A percentile compares a stretch with the other conserved stretches of the same genome.
Conservation (phyloP, 1,140 invertebrate genomes). For the Leptinotarsa lineolata region DNA sequence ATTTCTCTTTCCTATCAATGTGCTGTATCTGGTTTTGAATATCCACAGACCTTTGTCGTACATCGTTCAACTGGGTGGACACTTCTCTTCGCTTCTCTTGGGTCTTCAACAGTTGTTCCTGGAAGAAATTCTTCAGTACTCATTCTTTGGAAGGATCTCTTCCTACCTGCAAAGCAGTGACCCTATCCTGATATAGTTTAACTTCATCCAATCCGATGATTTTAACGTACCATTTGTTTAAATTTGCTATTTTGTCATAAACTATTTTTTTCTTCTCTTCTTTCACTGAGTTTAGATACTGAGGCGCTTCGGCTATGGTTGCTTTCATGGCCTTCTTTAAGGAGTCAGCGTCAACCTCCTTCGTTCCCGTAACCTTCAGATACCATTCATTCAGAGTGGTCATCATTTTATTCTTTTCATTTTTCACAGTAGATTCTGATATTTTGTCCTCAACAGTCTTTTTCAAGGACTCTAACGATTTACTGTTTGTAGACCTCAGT, state of each 20-base stretch:
- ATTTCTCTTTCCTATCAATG: conserved; percentile 50
- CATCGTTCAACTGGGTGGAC: conserved; percentile 41
- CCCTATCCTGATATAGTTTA: conserved; percentile 56
- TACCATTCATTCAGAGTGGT: too few relatives aligned
- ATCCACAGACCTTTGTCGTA: conserved; percentile 48
- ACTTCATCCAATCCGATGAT: conserved; percentile 59
- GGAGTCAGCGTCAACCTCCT: too few relatives aligned
- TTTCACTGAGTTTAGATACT: conserved; percentile 33
- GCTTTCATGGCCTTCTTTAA: not conserved
- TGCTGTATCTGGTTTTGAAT: conserved; percentile 53
- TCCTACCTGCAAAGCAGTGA: conserved; percentile 54
- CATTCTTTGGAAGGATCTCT: not conserved
- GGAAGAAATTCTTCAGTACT: conserved; percentile 9
- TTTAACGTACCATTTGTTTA: conserved; percentile 58
- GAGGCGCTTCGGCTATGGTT: conserved; percentile 33
- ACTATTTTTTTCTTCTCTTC: conserved; percentile 40
- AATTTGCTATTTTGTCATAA: conserved; percentile 50
- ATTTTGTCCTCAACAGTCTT: conserved; percentile 25
- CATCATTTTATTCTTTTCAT: too few relatives aligned
- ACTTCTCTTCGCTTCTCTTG: conserved; percentile 52
- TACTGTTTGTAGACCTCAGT: conserved; percentile 26
- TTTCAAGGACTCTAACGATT: conserved; percentile 33
- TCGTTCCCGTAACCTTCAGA: too few relatives aligned
- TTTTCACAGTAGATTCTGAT: too few relatives aligned
- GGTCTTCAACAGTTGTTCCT: conserved; percentile 47